Base-by-base conservation (phyloP, 2,797 vertebrate species). In the Paratrypauchen microcephalus region DNA sequence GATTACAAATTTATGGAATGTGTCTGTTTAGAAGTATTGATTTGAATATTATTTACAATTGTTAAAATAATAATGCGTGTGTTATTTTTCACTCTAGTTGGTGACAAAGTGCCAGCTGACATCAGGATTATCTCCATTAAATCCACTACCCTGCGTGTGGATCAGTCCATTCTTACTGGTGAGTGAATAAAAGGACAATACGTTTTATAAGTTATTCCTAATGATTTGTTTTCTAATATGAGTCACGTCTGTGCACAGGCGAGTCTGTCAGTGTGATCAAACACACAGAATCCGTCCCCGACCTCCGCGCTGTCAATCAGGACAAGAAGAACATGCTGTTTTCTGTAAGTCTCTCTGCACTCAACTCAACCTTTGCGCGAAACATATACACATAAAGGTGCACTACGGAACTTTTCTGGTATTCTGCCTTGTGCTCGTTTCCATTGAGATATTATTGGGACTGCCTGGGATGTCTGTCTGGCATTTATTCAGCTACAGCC, bases 301-400 rank as follows among this genome's bases (percentile, higher is more conserved):
- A 98, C 92, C 89, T 72, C 75, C 95, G 97, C 71, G 96, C 97
- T 30, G 97, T 98, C 89, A 98, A 98, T 92, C 97, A 98, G 94
- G 97, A 98, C 94, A 98, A 98, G 93, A 98, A 98, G 92, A 98
- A 98, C 93, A 98, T 98, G 97, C 94, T 98, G 66, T 98, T 98
- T 94, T 98, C 96, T 80, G 96, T 97, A 83, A 95, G 95, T 77
- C 30, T 60, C 18, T 23, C 4, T 4, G 8, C 55, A 1, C 6
- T 24, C 32, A 23, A 55, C 21, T 9, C 26, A 56, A 26, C 55
- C 13, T 56, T 11, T 26, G 5, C 23, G 21, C 50, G 12, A 23
- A 54, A 23, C n/a, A 12, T 54, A 7, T 50, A 19, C 0, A n/a
- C 19, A n/a, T 50, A 50, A 50, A 50, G 19, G 18, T 2, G 1